Percentiles rank a stretch among this genome's conserved stretches.
Conservation (phyloP, 2,888 invertebrate genomes). For the Drosophila picticornis region DNA sequence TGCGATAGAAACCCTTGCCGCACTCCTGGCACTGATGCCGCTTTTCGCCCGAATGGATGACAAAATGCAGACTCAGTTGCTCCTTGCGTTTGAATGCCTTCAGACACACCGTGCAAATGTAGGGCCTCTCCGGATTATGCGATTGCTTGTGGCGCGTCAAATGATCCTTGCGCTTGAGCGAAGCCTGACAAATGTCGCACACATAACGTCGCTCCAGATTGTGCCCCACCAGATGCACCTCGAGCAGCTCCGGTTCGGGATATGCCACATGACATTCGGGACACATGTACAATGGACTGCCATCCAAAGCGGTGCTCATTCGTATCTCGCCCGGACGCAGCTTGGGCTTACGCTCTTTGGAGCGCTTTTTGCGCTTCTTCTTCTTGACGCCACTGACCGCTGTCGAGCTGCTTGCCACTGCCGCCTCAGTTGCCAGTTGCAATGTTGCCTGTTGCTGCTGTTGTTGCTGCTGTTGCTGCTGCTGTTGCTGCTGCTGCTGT, state of each 20-base stretch:
- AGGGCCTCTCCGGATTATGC: conserved; percentile 94
- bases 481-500: conserved; percentile 34
- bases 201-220: conserved; percentile 93
- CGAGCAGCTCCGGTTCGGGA: conserved; percentile 92
- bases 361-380: conserved; percentile 92
- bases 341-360: conserved; percentile 90
- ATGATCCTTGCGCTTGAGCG: conserved; percentile 94
- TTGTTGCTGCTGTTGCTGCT: conserved; percentile 68
- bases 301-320: conserved; percentile 91
- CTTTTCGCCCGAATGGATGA: conserved; percentile 95
- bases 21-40: conserved; percentile 94
- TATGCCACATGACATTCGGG: conserved; percentile 96
- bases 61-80: conserved; percentile 94
- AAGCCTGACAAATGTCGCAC: conserved; percentile 95
- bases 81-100: conserved; percentile 96
- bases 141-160: conserved; percentile 94
- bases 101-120: conserved; percentile 93
- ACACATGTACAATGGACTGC: conserved; percentile 93
- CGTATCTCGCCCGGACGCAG: conserved; percentile 94
- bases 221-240: conserved; percentile 93
- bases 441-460: conserved; percentile 58
- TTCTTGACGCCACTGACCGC: conserved; percentile 87
- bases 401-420: conserved; percentile 66
- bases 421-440: conserved; percentile 55
- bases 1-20: conserved; percentile 94